Evolutionary conservation across 2,797 vertebrate genomes (phyloP).

Genomic region (Coracias cyanogaster): DNA sequence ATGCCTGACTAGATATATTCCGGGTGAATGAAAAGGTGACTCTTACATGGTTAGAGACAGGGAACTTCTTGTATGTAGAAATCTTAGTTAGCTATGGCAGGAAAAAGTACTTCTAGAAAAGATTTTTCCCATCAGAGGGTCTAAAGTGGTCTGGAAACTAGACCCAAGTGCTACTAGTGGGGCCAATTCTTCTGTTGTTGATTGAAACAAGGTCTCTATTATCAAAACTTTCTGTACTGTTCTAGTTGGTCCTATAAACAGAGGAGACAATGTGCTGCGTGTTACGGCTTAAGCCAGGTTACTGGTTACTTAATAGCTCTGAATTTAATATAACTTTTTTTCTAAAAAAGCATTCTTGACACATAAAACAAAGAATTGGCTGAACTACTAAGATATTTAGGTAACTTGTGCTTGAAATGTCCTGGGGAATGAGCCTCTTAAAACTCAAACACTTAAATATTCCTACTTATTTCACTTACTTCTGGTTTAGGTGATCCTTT

Average conservation of each 20-base stretch:
- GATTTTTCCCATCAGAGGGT: background rate
- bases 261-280: background rate
- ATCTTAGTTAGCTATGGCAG: background rate
- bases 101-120: background rate
- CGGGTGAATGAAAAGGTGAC: background rate
- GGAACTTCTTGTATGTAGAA: background rate
- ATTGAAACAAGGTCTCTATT: background rate
- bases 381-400: background rate
- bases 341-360: background rate
- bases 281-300: background rate
- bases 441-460: background rate
- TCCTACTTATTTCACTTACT: background rate
- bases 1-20: background rate
- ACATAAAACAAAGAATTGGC: background rate
- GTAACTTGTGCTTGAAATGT: background rate
- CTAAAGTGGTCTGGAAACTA: background rate
- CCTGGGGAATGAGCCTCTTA: background rate
- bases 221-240: background rate
- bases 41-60: background rate
- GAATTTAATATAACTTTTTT: background rate
- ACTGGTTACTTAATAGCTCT: background rate
- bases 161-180: background rate
- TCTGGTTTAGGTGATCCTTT: background rate
- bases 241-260: background rate
- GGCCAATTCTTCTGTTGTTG: background rate